A percentile compares a stretch with the other conserved stretches of the same genome.
phyloP scores from a whole-genome alignment of 1,140 invertebrate species.

The Chironomus tepperi region DNA sequence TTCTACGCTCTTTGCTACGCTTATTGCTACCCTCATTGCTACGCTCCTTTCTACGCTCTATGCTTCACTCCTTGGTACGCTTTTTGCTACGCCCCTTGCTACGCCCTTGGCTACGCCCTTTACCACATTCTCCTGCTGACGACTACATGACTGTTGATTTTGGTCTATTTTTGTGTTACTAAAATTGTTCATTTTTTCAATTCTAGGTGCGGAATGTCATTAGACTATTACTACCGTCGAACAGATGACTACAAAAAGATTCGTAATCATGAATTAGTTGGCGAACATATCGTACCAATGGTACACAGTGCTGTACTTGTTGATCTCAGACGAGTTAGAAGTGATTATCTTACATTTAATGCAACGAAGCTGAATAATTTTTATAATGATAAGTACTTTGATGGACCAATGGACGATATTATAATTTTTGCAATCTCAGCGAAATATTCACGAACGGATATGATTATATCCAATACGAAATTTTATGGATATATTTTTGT shows the following conservation, averaged over 20 bases:
- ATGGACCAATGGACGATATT: slow-evolving; percentile 84
- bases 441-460: slow-evolving; percentile 54
- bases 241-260: slow-evolving; percentile 82
- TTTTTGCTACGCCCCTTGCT: too few species aligned
- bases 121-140: too few species aligned
- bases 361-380: slow-evolving; percentile 45
- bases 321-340: slow-evolving; percentile 52
- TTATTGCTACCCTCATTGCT: too few species aligned
- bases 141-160: too few species aligned
- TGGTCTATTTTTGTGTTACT: too few species aligned
- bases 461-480: slow-evolving; percentile 74
- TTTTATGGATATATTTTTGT: slow-evolving; percentile 74
- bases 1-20: too few species aligned
- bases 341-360: slow-evolving; percentile 69
- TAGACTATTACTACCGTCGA: slow-evolving; percentile 79
- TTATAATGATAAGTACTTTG: slow-evolving; percentile 39
- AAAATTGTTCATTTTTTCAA: slow-evolving; percentile 33
- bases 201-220: slow-evolving; percentile 86
- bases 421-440: slow-evolving; percentile 88
- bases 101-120: too few species aligned
- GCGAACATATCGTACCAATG: slow-evolving; percentile 84
- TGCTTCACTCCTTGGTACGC: too few species aligned
- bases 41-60: too few species aligned
- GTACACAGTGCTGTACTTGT: slow-evolving; percentile 83
- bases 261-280: slow-evolving; percentile 57